phyloP scores from a whole-genome alignment of 1,140 invertebrate genomes.

The Pomacea maculata region DNA sequence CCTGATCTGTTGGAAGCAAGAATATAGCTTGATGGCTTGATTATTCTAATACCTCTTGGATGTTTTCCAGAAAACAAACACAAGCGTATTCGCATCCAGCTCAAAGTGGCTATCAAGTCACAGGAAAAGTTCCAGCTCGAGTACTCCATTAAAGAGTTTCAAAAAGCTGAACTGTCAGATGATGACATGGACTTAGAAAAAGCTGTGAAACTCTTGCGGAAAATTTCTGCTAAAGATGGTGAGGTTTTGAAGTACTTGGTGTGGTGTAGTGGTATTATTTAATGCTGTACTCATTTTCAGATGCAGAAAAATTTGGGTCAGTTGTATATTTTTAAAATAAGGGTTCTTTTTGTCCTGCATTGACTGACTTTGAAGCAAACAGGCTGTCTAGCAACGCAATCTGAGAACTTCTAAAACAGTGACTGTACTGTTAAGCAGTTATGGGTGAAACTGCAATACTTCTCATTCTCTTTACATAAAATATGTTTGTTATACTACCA shows the following conservation, averaged over 20 bases:
- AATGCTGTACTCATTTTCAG: too few species aligned
- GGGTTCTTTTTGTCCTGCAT: too few species aligned
- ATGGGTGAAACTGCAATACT: too few species aligned
- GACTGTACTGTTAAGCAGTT: too few species aligned
- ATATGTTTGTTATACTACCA: too few species aligned
- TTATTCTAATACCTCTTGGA: slow-evolving; percentile 2
- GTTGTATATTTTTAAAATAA: too few species aligned
- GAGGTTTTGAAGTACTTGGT: background rate
- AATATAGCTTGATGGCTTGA: background rate
- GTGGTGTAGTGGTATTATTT: background rate
- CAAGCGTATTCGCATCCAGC: slow-evolving; percentile 53
- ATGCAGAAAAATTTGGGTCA: too few species aligned
- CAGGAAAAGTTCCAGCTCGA: slow-evolving; percentile 51
- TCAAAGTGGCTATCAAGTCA: slow-evolving; percentile 62
- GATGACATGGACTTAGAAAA: slow-evolving; percentile 58
- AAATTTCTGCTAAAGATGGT: slow-evolving; percentile 57
- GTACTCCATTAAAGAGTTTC: slow-evolving; percentile 57
- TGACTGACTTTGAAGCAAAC: too few species aligned
- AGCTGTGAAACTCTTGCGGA: slow-evolving; percentile 53
- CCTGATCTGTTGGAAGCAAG: background rate
- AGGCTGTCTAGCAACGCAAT: too few species aligned
- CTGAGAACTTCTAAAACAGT: too few species aligned
- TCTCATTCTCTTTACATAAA: too few species aligned
- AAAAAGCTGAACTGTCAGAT: slow-evolving; percentile 57
- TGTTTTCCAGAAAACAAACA: slow-evolving; percentile 46